Evolutionary conservation across 2,888 invertebrate genomes (phyloP), one percentile per base, ranked within the genome.

Genomic region (Leptodirus hochenwartii): DNA sequence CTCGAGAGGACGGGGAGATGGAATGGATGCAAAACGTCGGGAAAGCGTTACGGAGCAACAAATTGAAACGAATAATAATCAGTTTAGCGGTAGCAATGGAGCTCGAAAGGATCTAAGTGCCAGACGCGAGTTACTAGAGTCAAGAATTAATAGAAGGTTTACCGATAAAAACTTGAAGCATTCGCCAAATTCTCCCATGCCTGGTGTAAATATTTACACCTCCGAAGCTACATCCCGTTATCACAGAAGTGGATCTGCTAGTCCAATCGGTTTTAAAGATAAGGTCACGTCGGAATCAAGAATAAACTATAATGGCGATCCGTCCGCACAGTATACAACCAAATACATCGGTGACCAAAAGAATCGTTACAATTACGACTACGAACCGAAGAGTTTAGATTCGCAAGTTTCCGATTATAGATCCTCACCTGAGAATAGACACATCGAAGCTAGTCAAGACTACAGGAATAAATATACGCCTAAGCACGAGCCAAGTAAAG

Each of bases 71-170:
- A 45, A 46, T 11, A 40, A 38, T 9, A 39, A 41, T 22, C 37
- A 38, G 17, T 13, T 15, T 16, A 31, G 41, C 6, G 41, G 41
- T 28, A 39, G 38, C 14, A 37, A 16, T 17, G 30, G 30, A 4
- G 27, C 33, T 8, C 53, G 58, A 15, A 59, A 51, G 27, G 73
- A 77, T 44, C 48, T 81, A 33, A 76, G 79, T 44, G 72, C 76
- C 16, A 59, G 81, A 29, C 61, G 81, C 10, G 74, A 79, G 36
- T 62, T 77, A 22, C 56, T 82, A 10, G 80, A 82, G 49, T 80
- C 80, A 1, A 62, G 80, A 34, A 66, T 81, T 27, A 68, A 75
- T 33, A 61, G 76, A 26, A 58, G 56, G 39, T 53, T 51, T 15
- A 57, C 51, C 16, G 62, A 61, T 20, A 52, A 51, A 32, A 34